A percentile compares a stretch with the other conserved stretches of the same genome.
These are phyloP conservation scores for Neogale vison DNA, from an alignment of 2,113 vertebrate genomes.

Conservation along the genomic window DNA sequence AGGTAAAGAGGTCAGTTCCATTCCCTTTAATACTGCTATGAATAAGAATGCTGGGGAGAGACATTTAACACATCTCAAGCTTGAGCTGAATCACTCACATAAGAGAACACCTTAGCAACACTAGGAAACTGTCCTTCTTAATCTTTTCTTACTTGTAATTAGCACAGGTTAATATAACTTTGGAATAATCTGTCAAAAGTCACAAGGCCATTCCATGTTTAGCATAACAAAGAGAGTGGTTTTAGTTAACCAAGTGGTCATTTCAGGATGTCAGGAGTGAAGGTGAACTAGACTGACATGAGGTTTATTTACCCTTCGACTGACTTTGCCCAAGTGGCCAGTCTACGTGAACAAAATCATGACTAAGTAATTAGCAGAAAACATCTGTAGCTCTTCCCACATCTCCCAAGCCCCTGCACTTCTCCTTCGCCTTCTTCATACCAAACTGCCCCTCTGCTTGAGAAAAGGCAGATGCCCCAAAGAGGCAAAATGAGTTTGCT, in stretches of 20 bases:
- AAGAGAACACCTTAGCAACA: background rate
- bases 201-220: background rate
- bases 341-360: constrained; percentile 16
- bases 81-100: background rate
- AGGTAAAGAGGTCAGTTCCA: background rate
- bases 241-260: background rate
- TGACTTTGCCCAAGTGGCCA: background rate
- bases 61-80: background rate
- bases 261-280: background rate
- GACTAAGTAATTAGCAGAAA: constrained; percentile 52
- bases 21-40: background rate
- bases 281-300: background rate
- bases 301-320: background rate
- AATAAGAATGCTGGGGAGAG: background rate
- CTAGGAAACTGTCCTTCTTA: background rate
- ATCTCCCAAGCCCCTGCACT: background rate
- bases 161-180: constrained; percentile 32
- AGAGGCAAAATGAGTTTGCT: background rate
- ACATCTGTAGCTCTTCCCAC: background rate
- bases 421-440: background rate
- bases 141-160: constrained; percentile 29
- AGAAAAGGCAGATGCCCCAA: constrained; percentile 63
- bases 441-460: background rate
- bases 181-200: background rate
- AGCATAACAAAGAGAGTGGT: background rate